Conservation (phyloP, 2,888 invertebrate species). For the Cecidostiba fungosa region DNA sequence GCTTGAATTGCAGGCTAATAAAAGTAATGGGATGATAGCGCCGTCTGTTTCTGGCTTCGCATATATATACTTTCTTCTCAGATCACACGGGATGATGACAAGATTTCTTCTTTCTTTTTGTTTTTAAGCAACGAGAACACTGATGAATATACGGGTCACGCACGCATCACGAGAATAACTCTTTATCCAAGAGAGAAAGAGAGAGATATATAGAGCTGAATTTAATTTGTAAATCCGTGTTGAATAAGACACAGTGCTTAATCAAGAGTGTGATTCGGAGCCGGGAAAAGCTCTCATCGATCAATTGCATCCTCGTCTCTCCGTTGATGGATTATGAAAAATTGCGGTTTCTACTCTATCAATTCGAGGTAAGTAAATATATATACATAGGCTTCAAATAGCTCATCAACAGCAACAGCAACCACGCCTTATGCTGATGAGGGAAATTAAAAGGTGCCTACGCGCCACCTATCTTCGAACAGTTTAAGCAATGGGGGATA, state of each 20-base stretch:
- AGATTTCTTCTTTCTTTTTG: too few species aligned
- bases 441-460: neutral
- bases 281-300: neutral
- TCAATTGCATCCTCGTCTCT: constrained; percentile 18
- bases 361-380: too few species aligned
- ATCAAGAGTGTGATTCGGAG: neutral
- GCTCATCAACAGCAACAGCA: too few species aligned
- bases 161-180: neutral
- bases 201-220: too few species aligned
- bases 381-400: too few species aligned
- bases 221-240: constrained; percentile 21
- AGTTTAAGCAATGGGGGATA: too few species aligned
- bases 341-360: constrained; percentile 15
- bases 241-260: constrained; percentile 3
- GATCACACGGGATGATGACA: too few species aligned
- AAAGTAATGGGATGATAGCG: constrained; percentile 55
- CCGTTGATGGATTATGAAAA: constrained; percentile 41
- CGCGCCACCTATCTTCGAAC: too few species aligned
- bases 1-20: constrained; percentile 49
- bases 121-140: too few species aligned
- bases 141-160: too few species aligned
- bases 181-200: too few species aligned
- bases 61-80: too few species aligned
- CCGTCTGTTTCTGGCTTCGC: neutral
- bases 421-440: neutral